Evolutionary conservation across 2,113 vertebrate genomes (phyloP).

Genomic region (Gavialis gangeticus): DNA sequence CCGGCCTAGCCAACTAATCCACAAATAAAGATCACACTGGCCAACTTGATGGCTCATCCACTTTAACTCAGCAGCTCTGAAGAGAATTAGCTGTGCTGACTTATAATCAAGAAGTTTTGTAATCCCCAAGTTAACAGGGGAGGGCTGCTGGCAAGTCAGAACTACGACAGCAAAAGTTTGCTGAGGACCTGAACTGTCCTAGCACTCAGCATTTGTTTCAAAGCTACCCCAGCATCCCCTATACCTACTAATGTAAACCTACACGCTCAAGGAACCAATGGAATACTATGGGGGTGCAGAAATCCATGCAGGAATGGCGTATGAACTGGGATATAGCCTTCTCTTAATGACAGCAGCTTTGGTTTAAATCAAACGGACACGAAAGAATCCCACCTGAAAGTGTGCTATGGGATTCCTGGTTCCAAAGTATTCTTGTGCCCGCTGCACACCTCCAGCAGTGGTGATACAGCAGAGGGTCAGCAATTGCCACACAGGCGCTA

Average conservation of each 20-base stretch:
- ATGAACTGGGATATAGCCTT: background rate
- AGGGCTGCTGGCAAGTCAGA: conserved; percentile 19
- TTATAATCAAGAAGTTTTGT: background rate
- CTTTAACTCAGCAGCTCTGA: conserved; percentile 25
- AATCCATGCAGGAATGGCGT: background rate
- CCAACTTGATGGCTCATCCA: conserved; percentile 18
- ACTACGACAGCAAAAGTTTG: background rate
- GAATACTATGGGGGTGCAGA: background rate
- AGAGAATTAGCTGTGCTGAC: conserved; percentile 1
- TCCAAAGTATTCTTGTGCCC: no score
- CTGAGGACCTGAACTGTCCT: background rate
- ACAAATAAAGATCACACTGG: conserved; percentile 13
- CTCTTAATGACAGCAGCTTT: rapidly evolving
- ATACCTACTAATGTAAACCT: background rate
- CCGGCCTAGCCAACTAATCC: conserved; percentile 22
- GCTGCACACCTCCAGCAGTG: no score
- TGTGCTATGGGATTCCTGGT: no score
- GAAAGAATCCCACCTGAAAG: background rate
- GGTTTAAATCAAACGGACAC: background rate
- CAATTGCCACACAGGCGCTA: no score
- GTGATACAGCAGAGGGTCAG: no score
- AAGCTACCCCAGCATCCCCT: background rate
- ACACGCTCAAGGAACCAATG: background rate
- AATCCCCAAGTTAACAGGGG: conserved; percentile 1
- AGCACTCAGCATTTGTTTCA: background rate